Evolutionary conservation across 2,797 vertebrate species (phyloP), one percentile per base, ranked within the genome.

Genomic region (Strix occidentalis): DNA sequence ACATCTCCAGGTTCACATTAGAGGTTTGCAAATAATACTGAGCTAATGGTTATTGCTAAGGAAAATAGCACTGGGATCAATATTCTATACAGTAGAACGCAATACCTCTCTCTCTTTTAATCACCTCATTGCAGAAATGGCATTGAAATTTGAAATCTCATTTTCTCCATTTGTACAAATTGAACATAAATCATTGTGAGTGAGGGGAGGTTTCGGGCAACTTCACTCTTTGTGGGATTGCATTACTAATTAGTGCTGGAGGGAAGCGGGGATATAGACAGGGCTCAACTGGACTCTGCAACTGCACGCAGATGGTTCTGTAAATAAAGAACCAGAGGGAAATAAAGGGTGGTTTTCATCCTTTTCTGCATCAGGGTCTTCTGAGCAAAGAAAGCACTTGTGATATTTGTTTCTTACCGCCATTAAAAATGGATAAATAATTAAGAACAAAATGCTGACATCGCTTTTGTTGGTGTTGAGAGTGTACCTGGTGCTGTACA

Each of bases 61-160:
- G 99, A 98, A 99, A 99, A 99, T 99, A 99, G 99, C 99, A 98
- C 97, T 97, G 98, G 99, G 99, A 99, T 99, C 99, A 99, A 99
- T 99, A 99, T 98, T 98, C 98, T 97, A 98, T 98, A 98, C 97
- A 98, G 98, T 98, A 97, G 91, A 98, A 98, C 97, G 98, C 98
- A 98, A 99, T 99, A 99, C 99, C 98, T 99, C 99, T 98, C 98
- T 99, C 98, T 98, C 98, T 98, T 98, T 98, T 99, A 99, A 99
- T 99, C 99, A 98, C 98, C 98, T 98, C 98, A 98, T 99, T 98
- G 98, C 98, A 98, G 98, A 99, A 99, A 99, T 98, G 99, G 99
- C 99, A 99, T 98, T 98, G 99, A 99, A 99, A 98, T 98, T 98
- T 98, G 98, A 98, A 98, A 98, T 99, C 98, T 98, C 97, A 98